Evolutionary conservation across 2,888 invertebrate species (phyloP), one percentile per base, ranked within the genome.

Genomic region (Diarsia dahlii): DNA sequence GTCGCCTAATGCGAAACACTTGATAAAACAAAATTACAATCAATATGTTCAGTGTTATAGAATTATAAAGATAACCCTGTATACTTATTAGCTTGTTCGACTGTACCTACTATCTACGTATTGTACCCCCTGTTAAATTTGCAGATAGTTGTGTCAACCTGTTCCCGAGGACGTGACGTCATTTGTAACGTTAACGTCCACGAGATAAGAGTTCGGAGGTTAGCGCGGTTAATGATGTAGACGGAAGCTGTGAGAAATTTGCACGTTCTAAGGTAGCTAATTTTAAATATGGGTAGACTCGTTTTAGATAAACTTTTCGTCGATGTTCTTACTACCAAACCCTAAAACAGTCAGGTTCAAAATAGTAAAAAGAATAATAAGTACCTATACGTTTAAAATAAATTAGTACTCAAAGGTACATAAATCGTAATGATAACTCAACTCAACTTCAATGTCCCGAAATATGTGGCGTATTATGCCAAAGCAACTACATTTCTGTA

Each of bases 111-210:
- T 23, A 58, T 45, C 66, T 54, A 18, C 58, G 8, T 63, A 13
- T 45, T 63, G 3, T 23, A 48, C n/a, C 12, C 15, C 39, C 65
- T 76, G 82, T 90, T 91, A 91, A 92, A 93, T 93, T 93, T 93
- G 92, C 91, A 92, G 90, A 91, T 92, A 91, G 91, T 91, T 91
- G 80, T 88, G 87, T 89, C 88, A 89, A 91, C 89, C 80, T 71
- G 75, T 80, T 64, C 60, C 52, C 48, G 63, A 67, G 75, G 20
- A 74, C 74, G 81, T 82, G 78, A 77, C 73, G 74, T 89, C 86
- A 91, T 90, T 91, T 91, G 89, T 90, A 89, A 67, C 60, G 54
- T 77, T 74, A 56, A 65, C 48, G 74, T 73, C 64, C 45, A 69
- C 20, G 46, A 28, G 56, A 56, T 76, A 74, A 71, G 65, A 73